Base-by-base conservation (phyloP, 2,113 vertebrate species). In the Camelus dromedarius region DNA sequence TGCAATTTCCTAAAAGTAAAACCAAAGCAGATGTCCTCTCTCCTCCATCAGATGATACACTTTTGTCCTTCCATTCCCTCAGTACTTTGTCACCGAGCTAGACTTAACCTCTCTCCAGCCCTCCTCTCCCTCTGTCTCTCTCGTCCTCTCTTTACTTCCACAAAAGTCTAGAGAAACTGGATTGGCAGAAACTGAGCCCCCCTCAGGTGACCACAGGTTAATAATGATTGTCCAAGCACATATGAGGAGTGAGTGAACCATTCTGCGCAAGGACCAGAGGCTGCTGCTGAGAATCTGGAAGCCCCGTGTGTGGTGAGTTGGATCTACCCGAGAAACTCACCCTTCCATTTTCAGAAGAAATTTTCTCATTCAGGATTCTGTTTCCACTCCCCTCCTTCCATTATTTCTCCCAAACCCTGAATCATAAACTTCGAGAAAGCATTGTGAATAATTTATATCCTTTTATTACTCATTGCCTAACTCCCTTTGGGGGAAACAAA, bases 371-470 rank as follows among this genome's bases (percentile, higher is more conserved):
- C 48, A 32, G 38, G 42, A 62, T 84, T 85, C 32, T 85, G 11
- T 72, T 58, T 62, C 4, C 54, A 10, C 35, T 67, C 5, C 6
- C 48, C 3, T 6, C 0, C 22, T 48, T 38, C 64, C 26, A 62
- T 97, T 85, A 80, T 87, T 92, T 93, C 50, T 85, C 56, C 48
- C n/a, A 96, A 89, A 76, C 75, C 60, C 96, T 97, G 93, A 96
- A 95, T 97, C 97, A 96, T 91, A 96, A 97, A 92, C 97, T 98
- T 90, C 93, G 98, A 83, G 82, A 96, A 98, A 98, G 90, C 91
- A 89, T 66, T 97, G 95, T 98, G 96, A 98, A 98, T 98, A 98
- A 98, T 98, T 98, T 98, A 98, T 98, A 96, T 72, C 56, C 52
- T 97, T 98, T 98, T 98, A 98, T 98, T 98, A 96, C 97, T 97